These are phyloP conservation scores for Heliconius aoede DNA, from an alignment of 2,888 invertebrate species.

Conservation along the genomic window DNA sequence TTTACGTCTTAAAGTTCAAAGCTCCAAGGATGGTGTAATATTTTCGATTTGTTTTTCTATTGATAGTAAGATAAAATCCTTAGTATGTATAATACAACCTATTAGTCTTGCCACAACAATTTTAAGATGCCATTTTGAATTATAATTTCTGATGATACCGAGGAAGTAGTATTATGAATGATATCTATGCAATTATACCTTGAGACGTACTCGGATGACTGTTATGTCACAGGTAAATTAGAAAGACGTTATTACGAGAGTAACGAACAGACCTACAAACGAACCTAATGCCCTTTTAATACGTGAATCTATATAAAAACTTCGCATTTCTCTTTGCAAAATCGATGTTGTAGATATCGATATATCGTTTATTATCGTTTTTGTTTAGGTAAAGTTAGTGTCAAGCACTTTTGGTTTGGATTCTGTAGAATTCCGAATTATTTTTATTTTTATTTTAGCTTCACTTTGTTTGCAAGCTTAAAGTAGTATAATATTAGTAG, in stretches of 20 bases:
- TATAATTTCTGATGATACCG: constrained; percentile 3
- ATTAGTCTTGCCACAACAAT: not conserved
- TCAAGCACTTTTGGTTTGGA: too few species aligned
- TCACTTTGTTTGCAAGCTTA: too few species aligned
- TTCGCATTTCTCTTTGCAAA: not conserved
- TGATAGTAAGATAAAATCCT: not conserved
- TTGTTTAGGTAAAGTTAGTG: too few species aligned
- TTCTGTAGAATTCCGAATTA: too few species aligned
- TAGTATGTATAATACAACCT: not conserved
- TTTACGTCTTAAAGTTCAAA: too few species aligned
- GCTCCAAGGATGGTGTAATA: not conserved
- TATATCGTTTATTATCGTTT: too few species aligned
- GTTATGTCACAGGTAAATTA: constrained; percentile 22
- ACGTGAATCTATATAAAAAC: constrained; percentile 10
- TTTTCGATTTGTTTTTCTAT: not conserved
- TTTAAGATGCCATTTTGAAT: not conserved
- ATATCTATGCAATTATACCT: constrained; percentile 8
- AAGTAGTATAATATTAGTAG: too few species aligned
- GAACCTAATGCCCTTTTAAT: constrained; percentile 16
- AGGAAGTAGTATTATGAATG: constrained; percentile 6
- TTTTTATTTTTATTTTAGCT: too few species aligned
- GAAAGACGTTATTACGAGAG: constrained; percentile 7
- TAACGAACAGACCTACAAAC: constrained; percentile 11
- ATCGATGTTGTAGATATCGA: not conserved
- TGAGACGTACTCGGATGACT: constrained; percentile 6